Conservation (phyloP, 2,113 vertebrate species). For the Misgurnus mizolepis region DNA sequence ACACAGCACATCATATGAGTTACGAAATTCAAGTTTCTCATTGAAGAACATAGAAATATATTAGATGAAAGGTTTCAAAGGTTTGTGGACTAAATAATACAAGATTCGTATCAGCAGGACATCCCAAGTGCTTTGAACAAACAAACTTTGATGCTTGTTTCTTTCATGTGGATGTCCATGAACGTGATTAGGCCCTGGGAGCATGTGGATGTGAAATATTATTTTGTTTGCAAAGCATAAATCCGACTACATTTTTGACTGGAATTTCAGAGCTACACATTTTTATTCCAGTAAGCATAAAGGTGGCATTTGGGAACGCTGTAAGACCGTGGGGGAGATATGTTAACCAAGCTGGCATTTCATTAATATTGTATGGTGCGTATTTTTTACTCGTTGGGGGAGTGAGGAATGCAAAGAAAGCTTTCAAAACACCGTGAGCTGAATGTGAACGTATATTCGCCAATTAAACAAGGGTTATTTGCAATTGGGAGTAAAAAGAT, state of each 20-base stretch:
- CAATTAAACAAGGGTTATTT: not conserved
- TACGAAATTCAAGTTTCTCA: not conserved
- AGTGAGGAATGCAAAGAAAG: slow-evolving; percentile 28
- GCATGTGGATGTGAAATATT: slow-evolving; percentile 40
- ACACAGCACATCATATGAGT: not conserved
- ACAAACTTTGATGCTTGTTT: slow-evolving; percentile 44
- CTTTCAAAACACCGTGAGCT: slow-evolving; percentile 10
- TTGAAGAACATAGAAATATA: not conserved
- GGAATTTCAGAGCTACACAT: slow-evolving; percentile 13
- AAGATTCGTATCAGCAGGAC: slow-evolving; percentile 36
- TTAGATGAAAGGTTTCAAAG: slow-evolving; percentile 4
- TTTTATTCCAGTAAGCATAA: slow-evolving; percentile 14
- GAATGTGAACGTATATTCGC: not conserved
- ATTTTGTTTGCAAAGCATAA: slow-evolving; percentile 43
- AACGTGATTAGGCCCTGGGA: slow-evolving; percentile 35
- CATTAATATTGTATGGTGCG: slow-evolving; percentile 49
- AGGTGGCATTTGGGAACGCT: not conserved
- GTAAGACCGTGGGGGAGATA: not conserved
- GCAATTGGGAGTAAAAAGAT: not conserved
- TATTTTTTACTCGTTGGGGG: not conserved
- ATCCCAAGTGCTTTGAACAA: slow-evolving; percentile 50
- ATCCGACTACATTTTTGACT: slow-evolving; percentile 19
- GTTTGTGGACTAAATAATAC: slow-evolving; percentile 13
- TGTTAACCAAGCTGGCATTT: slow-evolving; percentile 40
- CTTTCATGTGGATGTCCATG: slow-evolving; percentile 21